Evolutionary conservation across 2,113 vertebrate species (phyloP), one percentile per base, ranked within the genome.

Genomic region (Otis tarda): DNA sequence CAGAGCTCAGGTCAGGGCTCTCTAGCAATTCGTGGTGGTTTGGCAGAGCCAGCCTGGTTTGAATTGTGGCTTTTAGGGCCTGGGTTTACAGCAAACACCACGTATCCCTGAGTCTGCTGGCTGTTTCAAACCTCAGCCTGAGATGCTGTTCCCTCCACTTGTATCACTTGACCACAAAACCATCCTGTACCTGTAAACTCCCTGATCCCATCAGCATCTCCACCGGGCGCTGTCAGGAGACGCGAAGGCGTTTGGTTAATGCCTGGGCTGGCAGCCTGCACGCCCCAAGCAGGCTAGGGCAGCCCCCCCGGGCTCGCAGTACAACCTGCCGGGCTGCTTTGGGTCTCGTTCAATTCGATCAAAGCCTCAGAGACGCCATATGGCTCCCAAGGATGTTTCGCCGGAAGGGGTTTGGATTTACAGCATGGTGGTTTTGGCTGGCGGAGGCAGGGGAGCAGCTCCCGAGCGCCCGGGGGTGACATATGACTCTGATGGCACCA

Each of bases 181-280:
- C n/a, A 11, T 30, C 52, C 30, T 64, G 12, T 14, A 12, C 3
- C 0, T 15, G 27, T 37, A 70, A 37, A 4, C 3, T 10, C 33
- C 12, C 28, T 55, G 2, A 0, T 3, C 18, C 15, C 22, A 0
- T 6, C 63, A 56, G 83, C 41, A 63, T 8, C 78, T 65, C 59
- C n/a, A 4, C 41, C 0, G 0, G 45, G 49, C 35, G 4, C 56
- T 47, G 81, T 28, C 55, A 41, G 68, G 22, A 68, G 75, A 45
- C 52, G 31, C 37, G 12, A 33, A 8, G 4, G 4, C 2, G 0
- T 43, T 47, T 5, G 14, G 10, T 25, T 35, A 63, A 3, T 0
- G 1, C 39, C 12, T 0, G 0, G 43, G 43, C 55, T 56, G 73
- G 69, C 82, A 76, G 28, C 59, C 53, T 65, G 35, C 47, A 33